Evolutionary conservation across 2,888 invertebrate genomes (phyloP).

Genomic region (Cyrtodaria siliqua): DNA sequence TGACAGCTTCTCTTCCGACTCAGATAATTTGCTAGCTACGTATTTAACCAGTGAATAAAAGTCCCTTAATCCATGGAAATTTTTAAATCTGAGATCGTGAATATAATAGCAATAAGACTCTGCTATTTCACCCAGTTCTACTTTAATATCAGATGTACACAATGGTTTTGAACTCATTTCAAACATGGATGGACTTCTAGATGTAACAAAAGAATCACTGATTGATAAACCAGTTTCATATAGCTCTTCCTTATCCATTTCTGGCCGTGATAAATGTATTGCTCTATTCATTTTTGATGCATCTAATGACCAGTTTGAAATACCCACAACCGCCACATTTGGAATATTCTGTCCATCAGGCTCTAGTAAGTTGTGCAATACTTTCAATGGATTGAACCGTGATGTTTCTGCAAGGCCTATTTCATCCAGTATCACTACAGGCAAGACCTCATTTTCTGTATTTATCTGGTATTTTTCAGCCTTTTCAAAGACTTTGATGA

Average conservation of each 20-base stretch:
- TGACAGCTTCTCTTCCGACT: constrained; percentile 5
- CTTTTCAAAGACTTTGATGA: constrained; percentile 74
- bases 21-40: constrained; percentile 10
- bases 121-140: constrained; percentile 42
- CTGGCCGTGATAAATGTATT: constrained; percentile 74
- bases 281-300: constrained; percentile 81
- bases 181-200: not conserved
- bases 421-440: constrained; percentile 78
- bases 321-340: constrained; percentile 75
- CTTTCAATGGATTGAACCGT: constrained; percentile 76
- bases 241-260: constrained; percentile 71
- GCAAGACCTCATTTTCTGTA: constrained; percentile 61
- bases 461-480: constrained; percentile 69
- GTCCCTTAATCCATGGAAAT: constrained; percentile 70
- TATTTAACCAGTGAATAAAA: constrained; percentile 63
- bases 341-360: constrained; percentile 60
- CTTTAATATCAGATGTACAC: constrained; percentile 5
- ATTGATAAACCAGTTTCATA: constrained; percentile 70
- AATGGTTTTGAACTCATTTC: not conserved
- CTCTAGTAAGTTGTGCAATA: constrained; percentile 74
- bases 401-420: constrained; percentile 78
- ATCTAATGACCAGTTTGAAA: constrained; percentile 77
- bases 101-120: constrained; percentile 32
- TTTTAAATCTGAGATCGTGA: constrained; percentile 41
- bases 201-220: constrained; percentile 51